Evolutionary conservation across 2,113 vertebrate genomes (phyloP).

Genomic region (Melanotaenia duboulayi): DNA sequence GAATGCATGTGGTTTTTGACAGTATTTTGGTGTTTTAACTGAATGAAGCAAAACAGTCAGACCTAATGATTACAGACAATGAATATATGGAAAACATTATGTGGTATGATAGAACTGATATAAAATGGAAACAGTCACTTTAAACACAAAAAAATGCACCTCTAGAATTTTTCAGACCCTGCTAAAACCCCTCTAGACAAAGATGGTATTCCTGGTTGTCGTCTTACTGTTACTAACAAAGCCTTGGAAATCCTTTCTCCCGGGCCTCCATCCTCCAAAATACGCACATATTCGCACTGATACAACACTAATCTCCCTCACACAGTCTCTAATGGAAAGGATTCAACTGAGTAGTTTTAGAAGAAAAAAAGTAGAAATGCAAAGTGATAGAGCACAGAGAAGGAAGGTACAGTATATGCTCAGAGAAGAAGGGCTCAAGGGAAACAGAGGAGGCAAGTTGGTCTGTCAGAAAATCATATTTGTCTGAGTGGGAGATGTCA

Average conservation of each 20-base stretch:
- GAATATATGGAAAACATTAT: conserved; percentile 10
- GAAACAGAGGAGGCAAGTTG: conserved; percentile 51
- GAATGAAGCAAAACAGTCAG: conserved; percentile 2
- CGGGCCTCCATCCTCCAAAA: conserved; percentile 57
- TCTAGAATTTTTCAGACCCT: conserved; percentile 14
- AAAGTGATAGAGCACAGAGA: conserved; percentile 43
- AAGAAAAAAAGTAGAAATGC: conserved; percentile 38
- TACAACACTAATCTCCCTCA: conserved; percentile 79
- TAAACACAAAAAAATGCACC: conserved; percentile 39
- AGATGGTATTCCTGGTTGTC: conserved; percentile 70
- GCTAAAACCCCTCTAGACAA: conserved; percentile 60
- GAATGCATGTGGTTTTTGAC: conserved; percentile 1
- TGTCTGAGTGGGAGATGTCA: conserved; percentile 37
- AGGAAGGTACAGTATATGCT: conserved; percentile 30
- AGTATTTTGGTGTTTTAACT: neutral
- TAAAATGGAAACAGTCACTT: conserved; percentile 19
- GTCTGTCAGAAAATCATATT: conserved; percentile 62
- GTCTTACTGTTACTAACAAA: conserved; percentile 66
- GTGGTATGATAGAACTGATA: conserved; percentile 3
- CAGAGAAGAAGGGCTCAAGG: conserved; percentile 50
- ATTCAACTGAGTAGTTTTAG: conserved; percentile 75
- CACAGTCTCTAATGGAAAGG: conserved; percentile 78
- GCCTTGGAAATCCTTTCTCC: conserved; percentile 69
- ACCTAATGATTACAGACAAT: conserved; percentile 6
- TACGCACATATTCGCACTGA: conserved; percentile 41